Base-by-base conservation (phyloP, 2,888 invertebrate species). In the Anarsia innoxiella region DNA sequence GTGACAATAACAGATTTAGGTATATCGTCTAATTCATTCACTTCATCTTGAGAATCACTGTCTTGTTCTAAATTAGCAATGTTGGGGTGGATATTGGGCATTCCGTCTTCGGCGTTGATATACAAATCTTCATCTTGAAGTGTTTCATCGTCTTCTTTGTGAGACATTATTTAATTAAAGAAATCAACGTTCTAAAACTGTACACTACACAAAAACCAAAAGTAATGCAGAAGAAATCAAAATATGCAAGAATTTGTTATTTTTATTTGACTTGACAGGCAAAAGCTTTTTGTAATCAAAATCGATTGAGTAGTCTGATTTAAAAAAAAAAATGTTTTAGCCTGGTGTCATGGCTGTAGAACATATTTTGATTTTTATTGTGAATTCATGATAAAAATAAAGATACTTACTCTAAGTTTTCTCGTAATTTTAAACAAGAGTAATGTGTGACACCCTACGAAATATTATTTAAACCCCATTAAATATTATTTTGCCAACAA, bases 1-100 rank as follows among this genome's bases (percentile, higher is more conserved):
- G 96, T 95, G 35, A 96, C 94, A 54, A 96, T 96, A 31, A 96
- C 88, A 34, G 95, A 95, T 49, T 92, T 93, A 19, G 96, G 95
- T 53, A 96, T 86, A 71, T 95, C 94, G 59, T 94, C 93, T 10
- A 92, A 86, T 59, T 92, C 91, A 44, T 88, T 85, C 47, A 89
- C 87, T 59, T 90, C 89, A 45, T 91, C 87, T 46, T 89, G 85
- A 43, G 90, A 90, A 47, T 92, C 91, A 47, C 88, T 77, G 56
- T 91, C 90, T 37, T 89, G 86, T 57, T 90, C 89, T 45, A 89
- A 71, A 59, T 91, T 88, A 39, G 89, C 88, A 52, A 92, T 88
- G 68, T 93, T 92, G 1, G 94, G 94, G 75, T 94, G 94, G 51
- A 93, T 87, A 66, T 92, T 94, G 39, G 94, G 93, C 72, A 95